Conservation (phyloP, 2,888 invertebrate species). For the Leptopilina syphax region DNA sequence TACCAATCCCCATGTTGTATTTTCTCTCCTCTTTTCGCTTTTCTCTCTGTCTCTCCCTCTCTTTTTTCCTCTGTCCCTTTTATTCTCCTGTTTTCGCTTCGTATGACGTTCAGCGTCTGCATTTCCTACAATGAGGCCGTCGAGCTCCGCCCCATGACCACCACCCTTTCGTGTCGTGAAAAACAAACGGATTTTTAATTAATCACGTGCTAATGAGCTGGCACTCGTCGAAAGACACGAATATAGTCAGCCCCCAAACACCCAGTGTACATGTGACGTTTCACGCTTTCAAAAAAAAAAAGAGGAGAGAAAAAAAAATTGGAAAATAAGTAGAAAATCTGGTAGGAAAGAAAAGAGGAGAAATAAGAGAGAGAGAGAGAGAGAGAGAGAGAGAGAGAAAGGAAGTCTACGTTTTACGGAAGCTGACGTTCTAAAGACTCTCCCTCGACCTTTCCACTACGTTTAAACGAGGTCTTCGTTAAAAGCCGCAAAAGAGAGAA, state of each 20-base stretch:
- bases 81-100: constrained; percentile 29
- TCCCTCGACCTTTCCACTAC: constrained; percentile 43
- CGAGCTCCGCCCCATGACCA: constrained; percentile 49
- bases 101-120: constrained; percentile 50
- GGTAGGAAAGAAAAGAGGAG: constrained; percentile 32
- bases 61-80: neutral
- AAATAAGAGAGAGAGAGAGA: neutral
- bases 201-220: constrained; percentile 73
- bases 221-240: constrained; percentile 57
- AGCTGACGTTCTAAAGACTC: constrained; percentile 44
- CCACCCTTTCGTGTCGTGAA: constrained; percentile 49
- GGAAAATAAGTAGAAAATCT: constrained; percentile 35
- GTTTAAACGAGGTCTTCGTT: constrained; percentile 51
- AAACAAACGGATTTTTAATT: constrained; percentile 72
- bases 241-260: constrained; percentile 45
- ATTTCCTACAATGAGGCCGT: constrained; percentile 52
- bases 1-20: constrained; percentile 12
- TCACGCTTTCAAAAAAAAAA: constrained; percentile 38
- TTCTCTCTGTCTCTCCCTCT: neutral
- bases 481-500: constrained; percentile 47
- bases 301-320: constrained; percentile 37
- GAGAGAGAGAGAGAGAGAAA: neutral
- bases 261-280: constrained; percentile 30
- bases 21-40: neutral
- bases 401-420: constrained; percentile 44